Conservation (phyloP, 2,113 vertebrate genomes). For the Formicarius rufipectus region DNA sequence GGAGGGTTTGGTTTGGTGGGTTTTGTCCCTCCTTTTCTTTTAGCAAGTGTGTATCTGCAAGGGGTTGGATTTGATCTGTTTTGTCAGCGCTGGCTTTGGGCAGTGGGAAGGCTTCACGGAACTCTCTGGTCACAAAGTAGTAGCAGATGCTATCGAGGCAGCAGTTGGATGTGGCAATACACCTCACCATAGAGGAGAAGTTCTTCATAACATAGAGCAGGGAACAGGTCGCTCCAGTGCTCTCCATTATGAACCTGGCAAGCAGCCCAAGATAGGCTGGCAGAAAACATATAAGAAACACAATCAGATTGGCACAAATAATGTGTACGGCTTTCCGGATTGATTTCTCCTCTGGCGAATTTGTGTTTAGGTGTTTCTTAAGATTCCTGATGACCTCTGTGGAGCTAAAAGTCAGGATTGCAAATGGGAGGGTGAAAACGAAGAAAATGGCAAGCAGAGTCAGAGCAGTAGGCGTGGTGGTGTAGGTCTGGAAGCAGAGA, state of each 20-base stretch:
- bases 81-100: not conserved
- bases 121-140: constrained; percentile 74
- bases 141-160: constrained; percentile 77
- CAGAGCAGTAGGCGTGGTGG: fast-evolving
- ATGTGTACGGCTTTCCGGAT: constrained; percentile 59
- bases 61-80: not conserved
- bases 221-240: not conserved
- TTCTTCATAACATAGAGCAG: not conserved
- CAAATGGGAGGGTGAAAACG: constrained; percentile 60
- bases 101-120: constrained; percentile 25
- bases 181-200: not conserved
- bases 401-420: constrained; percentile 71
- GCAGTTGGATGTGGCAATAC: constrained; percentile 72
- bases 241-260: not conserved
- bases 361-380: not conserved
- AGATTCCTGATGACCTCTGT: constrained; percentile 54
- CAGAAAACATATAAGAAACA: constrained; percentile 77
- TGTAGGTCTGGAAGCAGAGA: constrained; percentile 43
- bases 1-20: fast-evolving
- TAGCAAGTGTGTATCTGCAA: not conserved
- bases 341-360: not conserved
- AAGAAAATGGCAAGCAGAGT: not conserved
- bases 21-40: not conserved
- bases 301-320: constrained; percentile 67
- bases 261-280: constrained; percentile 61